These are phyloP conservation scores for Pseudomyrmex sp. DNA, from an alignment of 1,140 invertebrate species.

Conservation along the genomic window DNA sequence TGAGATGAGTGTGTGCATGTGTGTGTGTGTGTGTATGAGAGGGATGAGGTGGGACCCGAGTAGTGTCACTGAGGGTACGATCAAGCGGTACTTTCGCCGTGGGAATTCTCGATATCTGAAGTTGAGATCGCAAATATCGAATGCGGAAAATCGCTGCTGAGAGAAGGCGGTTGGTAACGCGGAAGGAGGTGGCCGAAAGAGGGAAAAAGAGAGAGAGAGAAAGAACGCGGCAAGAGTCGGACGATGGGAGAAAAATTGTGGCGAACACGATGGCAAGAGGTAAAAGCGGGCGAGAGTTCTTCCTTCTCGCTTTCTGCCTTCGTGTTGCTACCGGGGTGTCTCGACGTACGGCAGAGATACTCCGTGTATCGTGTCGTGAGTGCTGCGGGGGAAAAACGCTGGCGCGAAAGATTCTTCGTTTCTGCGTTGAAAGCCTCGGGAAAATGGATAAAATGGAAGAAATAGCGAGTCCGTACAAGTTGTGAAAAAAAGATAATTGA, in stretches of 20 bases:
- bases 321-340: constrained; percentile 35
- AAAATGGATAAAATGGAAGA: constrained; percentile 30
- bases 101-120: constrained; percentile 61
- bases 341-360: constrained; percentile 28
- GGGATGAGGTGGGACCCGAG: background rate
- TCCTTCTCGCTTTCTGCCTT: constrained; percentile 49
- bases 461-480: background rate
- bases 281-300: constrained; percentile 42
- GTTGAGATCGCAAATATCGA: constrained; percentile 64
- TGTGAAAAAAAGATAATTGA: background rate
- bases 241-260: constrained; percentile 58
- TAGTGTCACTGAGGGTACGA: constrained; percentile 60
- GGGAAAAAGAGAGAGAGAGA: background rate
- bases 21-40: no score
- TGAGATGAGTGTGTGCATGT: no score
- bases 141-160: constrained; percentile 54
- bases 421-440: background rate
- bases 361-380: constrained; percentile 14
- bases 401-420: constrained; percentile 31
- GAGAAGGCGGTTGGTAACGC: constrained; percentile 21
- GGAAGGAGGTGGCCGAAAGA: constrained; percentile 5
- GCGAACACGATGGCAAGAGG: constrained; percentile 37
- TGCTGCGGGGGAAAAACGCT: background rate
- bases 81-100: constrained; percentile 55
- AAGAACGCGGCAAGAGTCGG: background rate